Base-by-base conservation (phyloP, 2,113 vertebrate genomes). In the Ochotona princeps region DNA sequence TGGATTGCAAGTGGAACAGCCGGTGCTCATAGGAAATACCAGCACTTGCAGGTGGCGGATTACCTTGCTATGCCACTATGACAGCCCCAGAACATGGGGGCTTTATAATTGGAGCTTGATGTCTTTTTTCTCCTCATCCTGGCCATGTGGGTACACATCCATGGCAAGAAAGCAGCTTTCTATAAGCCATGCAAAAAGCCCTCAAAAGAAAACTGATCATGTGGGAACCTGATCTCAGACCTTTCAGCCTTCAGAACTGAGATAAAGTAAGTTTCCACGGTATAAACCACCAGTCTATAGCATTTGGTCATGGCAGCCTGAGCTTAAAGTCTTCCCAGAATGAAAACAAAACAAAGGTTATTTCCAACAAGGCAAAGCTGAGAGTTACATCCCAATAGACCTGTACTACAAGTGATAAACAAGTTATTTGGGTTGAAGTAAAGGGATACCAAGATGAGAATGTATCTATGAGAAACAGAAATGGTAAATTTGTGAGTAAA, bases 341-440 rank as follows among this genome's bases (percentile, higher is more conserved):
- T 28, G 28, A 9, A 83, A 38, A 28, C 57, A 85, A 89, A 90
- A 76, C 38, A 26, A 90, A 91, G 38, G 25, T 44, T 8, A 70
- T 51, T 87, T 94, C 10, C 12, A 89, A 66, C 82, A 49, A 89
- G 49, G 57, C 5, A 75, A 38, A 81, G 23, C 28, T 84, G 11
- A 60, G 13, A 80, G 30, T 60, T 88, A 18, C 81, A 44, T 65
- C 38, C 23, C 21, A 74, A 65, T 0, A 89, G 35, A 79, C 3
- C 10, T 82, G 10, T 5, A 66, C 35, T 78, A 54, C 21, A 44
- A 85, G 13, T 76, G 60, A 81, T 65, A 63, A 18, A 73, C 9
- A 94, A 75, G 69, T 57, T 76, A 69, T 91, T 78, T 7, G 61
- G 47, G 23, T 21, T 90, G 38, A 96, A 90, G 61, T 7, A 78